These are phyloP conservation scores for Nixonia krombeini DNA, from an alignment of 1,140 invertebrate species.

Conservation along the genomic window DNA sequence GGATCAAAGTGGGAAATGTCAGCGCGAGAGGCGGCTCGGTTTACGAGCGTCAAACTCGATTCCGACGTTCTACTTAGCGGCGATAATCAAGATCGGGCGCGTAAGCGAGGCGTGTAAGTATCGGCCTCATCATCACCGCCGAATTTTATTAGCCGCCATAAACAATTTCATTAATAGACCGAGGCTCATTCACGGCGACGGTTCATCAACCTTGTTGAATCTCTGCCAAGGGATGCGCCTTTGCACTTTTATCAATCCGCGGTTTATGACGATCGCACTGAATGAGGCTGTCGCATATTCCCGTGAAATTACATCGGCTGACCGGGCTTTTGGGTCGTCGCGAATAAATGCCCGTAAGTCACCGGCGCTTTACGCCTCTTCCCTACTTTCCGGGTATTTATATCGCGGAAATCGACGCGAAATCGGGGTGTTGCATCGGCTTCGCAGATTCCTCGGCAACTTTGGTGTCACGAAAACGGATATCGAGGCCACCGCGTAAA, in stretches of 20 bases:
- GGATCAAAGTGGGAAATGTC: too few relatives aligned
- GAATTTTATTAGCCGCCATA: slow-evolving; percentile 4
- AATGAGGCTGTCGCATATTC: not conserved
- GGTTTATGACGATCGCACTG: slow-evolving; percentile 12
- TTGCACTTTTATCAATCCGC: slow-evolving; percentile 24
- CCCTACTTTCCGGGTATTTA: slow-evolving; percentile 1
- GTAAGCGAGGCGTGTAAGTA: not conserved
- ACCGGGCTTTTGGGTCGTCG: slow-evolving; percentile 2
- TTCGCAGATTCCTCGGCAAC: not conserved
- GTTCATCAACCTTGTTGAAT: slow-evolving; percentile 35
- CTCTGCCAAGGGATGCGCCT: slow-evolving; percentile 20
- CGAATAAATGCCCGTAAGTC: too few relatives aligned
- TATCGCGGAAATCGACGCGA: not conserved
- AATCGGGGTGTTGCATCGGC: not conserved
- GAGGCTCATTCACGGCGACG: slow-evolving; percentile 29
- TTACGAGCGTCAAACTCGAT: too few relatives aligned
- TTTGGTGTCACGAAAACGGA: too few relatives aligned
- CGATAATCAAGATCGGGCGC: too few relatives aligned
- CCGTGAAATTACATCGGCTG: not conserved
- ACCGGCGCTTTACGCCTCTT: not conserved
- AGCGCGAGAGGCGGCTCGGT: too few relatives aligned
- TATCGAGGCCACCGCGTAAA: too few relatives aligned
- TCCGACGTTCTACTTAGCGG: too few relatives aligned
- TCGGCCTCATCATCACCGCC: not conserved
- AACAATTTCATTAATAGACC: slow-evolving; percentile 32